Percentiles rank a stretch among this genome's conserved stretches.
phyloP scores from a whole-genome alignment of 2,113 vertebrate species.

The Stegostoma tigrinum region DNA sequence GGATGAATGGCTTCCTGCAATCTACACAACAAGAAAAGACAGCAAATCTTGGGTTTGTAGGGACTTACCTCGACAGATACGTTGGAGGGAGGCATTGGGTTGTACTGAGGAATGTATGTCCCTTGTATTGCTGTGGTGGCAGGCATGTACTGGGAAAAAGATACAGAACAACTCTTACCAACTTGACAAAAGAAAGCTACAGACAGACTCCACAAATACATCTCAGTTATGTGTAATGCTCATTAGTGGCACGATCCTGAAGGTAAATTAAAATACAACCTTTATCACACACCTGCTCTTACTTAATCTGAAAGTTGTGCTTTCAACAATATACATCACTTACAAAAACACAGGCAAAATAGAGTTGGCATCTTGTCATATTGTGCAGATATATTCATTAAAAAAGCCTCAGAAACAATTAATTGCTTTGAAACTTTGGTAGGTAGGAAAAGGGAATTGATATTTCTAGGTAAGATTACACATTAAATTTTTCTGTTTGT shows the following conservation, averaged over 20 bases:
- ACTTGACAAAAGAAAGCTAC: neutral
- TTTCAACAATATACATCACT: neutral
- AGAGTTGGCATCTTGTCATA: neutral
- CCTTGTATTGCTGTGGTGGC: conserved; percentile 75
- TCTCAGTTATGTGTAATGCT: too few relatives aligned
- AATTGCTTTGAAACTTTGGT: neutral
- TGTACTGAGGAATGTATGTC: conserved; percentile 77
- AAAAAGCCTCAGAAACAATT: neutral
- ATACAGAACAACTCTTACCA: neutral
- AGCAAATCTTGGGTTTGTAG: neutral
- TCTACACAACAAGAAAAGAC: neutral
- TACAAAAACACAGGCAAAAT: neutral
- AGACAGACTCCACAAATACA: neutral
- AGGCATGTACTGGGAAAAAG: conserved; percentile 65
- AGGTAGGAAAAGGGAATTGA: neutral
- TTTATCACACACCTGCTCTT: neutral
- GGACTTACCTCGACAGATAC: conserved; percentile 73
- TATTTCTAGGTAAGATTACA: too few relatives aligned
- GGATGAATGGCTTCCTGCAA: neutral
- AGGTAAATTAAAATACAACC: neutral
- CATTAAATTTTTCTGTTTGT: neutral
- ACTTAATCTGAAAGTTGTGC: neutral
- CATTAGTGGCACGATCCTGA: neutral
- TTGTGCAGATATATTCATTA: neutral
- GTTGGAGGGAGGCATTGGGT: conserved; percentile 72